Evolutionary conservation across 2,888 invertebrate genomes (phyloP), one percentile per base, ranked within the genome.

Genomic region (Megaustenia siamemsis): DNA sequence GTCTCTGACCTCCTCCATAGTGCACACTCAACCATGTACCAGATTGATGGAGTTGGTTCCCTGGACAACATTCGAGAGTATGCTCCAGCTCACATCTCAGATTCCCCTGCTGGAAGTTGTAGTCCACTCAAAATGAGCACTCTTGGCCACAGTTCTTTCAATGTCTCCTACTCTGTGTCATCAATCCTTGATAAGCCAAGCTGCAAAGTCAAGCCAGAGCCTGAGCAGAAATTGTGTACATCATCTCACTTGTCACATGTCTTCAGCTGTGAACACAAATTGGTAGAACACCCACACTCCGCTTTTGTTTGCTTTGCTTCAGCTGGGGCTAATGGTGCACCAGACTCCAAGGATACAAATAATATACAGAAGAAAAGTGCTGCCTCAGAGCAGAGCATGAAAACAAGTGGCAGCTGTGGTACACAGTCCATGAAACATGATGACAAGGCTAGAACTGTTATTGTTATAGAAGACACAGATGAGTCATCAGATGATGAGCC

Each of bases 401-500:
- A n/a, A n/a, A n/a, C n/a, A n/a, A 10, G 56, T n/a, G n/a, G 12
- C 40, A n/a, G 40, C n/a, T 56, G 60, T 28, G 43, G 43, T 12
- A 45, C 53, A 8, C 68, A 56, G 53, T 10, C 12, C 8, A 12
- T 24, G 0, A 82, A 56, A 43, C 35, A 0, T 38, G 40, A 82
- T 12, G 49, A 69, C 0, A 53, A 60, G 10, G 35, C n/a, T 24
- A 56, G 35, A 12, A 35, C n/a, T 38, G 81, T 84, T n/a, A 85
- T 85, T 32, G 69, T 85, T 38, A 85, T 85, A 28, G 81, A 81
- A 8, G 85, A 85, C 35, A 66, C 81, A 32, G 85, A 84, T 63
- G 84, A 68, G 8, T 81, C 85, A 24, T 85, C 85, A 21, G 85
- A 85, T 56, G 84, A 85, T 76, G 85, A 85, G n/a, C 85, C 85